Evolutionary conservation across 2,888 invertebrate genomes (phyloP).

Genomic region (Cryptus armator): DNA sequence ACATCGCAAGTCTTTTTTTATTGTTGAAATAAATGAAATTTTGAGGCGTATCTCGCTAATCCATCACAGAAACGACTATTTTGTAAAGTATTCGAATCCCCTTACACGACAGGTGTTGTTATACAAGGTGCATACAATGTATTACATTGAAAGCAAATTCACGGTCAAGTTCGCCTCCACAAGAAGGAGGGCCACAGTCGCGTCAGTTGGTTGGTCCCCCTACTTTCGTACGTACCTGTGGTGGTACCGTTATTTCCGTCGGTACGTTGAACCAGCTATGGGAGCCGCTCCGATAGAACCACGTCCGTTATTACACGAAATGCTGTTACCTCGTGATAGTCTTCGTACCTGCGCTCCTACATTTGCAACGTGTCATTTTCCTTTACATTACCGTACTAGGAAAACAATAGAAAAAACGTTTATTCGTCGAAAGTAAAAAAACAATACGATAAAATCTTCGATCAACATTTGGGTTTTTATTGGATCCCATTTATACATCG

Average conservation of each 20-base stretch:
- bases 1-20: neutral
- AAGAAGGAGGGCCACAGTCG: conserved; percentile 17
- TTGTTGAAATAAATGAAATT: neutral
- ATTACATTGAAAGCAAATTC: conserved; percentile 23
- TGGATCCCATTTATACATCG: conserved; percentile 1
- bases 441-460: neutral
- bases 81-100: neutral
- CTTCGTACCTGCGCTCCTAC: conserved; percentile 2
- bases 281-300: conserved; percentile 67
- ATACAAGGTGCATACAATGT: neutral
- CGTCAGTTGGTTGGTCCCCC: conserved; percentile 33
- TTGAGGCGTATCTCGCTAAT: neutral
- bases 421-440: neutral
- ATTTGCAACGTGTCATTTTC: conserved; percentile 66
- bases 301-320: conserved; percentile 69
- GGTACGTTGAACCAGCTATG: conserved; percentile 77
- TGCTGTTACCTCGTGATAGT: conserved; percentile 42
- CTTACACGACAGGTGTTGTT: conserved; percentile 5
- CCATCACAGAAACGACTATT: neutral
- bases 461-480: conserved; percentile 1
- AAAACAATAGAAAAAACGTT: neutral
- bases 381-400: neutral
- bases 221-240: conserved; percentile 71
- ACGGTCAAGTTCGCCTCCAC: conserved; percentile 54
- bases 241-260: conserved; percentile 77